Conservation (phyloP, 2,888 invertebrate species). For the Calliscelio sp. region DNA sequence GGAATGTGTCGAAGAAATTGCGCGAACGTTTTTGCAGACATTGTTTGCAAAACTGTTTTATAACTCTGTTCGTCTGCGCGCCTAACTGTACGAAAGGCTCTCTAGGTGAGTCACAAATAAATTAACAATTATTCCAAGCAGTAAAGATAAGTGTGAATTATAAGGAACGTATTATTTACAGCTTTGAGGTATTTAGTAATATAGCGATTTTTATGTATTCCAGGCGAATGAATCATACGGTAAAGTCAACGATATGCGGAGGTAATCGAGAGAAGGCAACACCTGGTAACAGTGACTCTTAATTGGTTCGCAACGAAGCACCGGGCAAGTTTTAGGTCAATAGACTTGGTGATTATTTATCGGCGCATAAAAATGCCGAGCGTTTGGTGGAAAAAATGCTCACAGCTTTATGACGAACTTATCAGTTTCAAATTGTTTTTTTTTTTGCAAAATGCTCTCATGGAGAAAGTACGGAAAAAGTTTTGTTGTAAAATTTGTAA, state of each 20-base stretch:
- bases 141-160: slow-evolving; percentile 40
- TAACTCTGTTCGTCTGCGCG: slow-evolving; percentile 6
- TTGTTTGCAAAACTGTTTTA: slow-evolving; percentile 40
- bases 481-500: too few relatives aligned
- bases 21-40: slow-evolving; percentile 29
- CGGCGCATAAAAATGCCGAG: not conserved
- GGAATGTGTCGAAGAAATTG: not conserved
- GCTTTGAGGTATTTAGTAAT: slow-evolving; percentile 36
- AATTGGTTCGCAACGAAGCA: slow-evolving; percentile 20
- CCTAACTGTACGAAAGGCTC: slow-evolving; percentile 6
- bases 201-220: slow-evolving; percentile 23
- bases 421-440: too few relatives aligned
- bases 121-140: slow-evolving; percentile 33
- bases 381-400: too few relatives aligned
- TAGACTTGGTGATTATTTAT: slow-evolving; percentile 13
- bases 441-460: not conserved
- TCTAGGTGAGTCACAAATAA: slow-evolving; percentile 24
- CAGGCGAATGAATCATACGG: slow-evolving; percentile 24
- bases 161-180: slow-evolving; percentile 20
- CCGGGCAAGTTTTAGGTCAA: slow-evolving; percentile 29
- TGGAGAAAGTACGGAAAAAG: too few relatives aligned
- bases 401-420: not conserved
- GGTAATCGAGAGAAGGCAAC: slow-evolving; percentile 38
- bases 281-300: slow-evolving; percentile 32
- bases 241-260: slow-evolving; percentile 27